phyloP scores from a whole-genome alignment of 2,113 vertebrate genomes.

The Numida meleagris region DNA sequence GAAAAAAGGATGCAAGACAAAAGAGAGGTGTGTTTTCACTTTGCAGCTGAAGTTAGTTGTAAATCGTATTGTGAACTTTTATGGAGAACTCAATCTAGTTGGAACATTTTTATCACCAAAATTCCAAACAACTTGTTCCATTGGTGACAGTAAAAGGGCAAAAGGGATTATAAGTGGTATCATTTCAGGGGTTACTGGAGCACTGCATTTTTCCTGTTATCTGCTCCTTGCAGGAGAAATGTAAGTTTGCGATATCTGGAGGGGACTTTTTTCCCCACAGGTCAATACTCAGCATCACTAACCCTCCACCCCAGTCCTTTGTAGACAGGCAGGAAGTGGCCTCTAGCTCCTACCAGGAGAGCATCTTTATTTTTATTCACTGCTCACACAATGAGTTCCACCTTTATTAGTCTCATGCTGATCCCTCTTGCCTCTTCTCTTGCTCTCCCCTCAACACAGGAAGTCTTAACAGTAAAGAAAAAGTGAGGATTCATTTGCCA shows the following conservation, averaged over 20 bases:
- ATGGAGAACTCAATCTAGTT: neutral
- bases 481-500: neutral
- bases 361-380: neutral
- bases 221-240: neutral
- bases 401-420: neutral
- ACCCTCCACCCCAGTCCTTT: neutral
- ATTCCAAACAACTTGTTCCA: neutral
- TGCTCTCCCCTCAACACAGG: neutral
- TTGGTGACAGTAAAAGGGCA: neutral
- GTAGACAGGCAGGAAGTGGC: neutral
- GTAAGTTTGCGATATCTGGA: neutral
- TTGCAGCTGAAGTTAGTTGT: neutral
- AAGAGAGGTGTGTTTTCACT: neutral
- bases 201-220: neutral
- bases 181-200: neutral
- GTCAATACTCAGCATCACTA: neutral
- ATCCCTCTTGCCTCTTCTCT: neutral
- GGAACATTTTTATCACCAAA: neutral
- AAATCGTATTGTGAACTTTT: neutral
- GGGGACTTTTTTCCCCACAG: neutral
- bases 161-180: neutral
- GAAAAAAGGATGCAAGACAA: neutral
- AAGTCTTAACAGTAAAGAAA: neutral
- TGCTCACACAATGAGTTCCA: neutral
- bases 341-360: neutral